Base-by-base conservation (phyloP, 2,888 invertebrate genomes). In the Eristalis pertinax region DNA sequence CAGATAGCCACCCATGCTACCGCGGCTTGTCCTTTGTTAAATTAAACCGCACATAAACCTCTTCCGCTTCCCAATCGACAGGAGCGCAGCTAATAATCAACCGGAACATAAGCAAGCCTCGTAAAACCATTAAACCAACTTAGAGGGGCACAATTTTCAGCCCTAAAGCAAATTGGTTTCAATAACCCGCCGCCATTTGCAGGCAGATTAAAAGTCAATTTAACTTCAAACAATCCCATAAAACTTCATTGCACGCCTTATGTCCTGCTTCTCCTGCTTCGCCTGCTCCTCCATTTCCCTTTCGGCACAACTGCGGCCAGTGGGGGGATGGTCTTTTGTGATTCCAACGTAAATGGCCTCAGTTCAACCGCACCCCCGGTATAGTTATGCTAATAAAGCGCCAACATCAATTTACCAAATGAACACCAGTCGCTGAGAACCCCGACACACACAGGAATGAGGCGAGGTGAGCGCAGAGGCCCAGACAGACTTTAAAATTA, bases 371-470 rank as follows among this genome's bases (percentile, higher is more conserved):
- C 60, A 32, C 24, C 15, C 32, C 15, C 32, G 11, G 22, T 73
- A 78, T 74, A 83, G 78, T 87, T 84, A 84, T 80, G 88, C 80
- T 88, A 88, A 88, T 88, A 84, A 80, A 88, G 74, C 84, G 69
- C 77, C 84, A 38, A 68, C 88, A 80, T 84, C 80, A 88, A 88
- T 88, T 88, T 81, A 64, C 80, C 72, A 82, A 87, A 84, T 84
- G 84, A 84, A 76, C 87, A 84, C 76, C 65, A 88, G 64, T 74
- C 84, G 65, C 77, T 43, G 35, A 41, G 43, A 50, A 4, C 5
- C 4, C 3, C 35, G 38, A 69, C 19, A 11, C 35, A 35, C 35
- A 35, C 65, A 70, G 26, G 24, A 24, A 26, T 11, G n/a, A 7
- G n/a, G 56, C 2, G 56, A 60, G n/a, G 15, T 2, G 58, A 2